phyloP scores from a whole-genome alignment of 2,113 vertebrate species.

The Platichthys stellatus region DNA sequence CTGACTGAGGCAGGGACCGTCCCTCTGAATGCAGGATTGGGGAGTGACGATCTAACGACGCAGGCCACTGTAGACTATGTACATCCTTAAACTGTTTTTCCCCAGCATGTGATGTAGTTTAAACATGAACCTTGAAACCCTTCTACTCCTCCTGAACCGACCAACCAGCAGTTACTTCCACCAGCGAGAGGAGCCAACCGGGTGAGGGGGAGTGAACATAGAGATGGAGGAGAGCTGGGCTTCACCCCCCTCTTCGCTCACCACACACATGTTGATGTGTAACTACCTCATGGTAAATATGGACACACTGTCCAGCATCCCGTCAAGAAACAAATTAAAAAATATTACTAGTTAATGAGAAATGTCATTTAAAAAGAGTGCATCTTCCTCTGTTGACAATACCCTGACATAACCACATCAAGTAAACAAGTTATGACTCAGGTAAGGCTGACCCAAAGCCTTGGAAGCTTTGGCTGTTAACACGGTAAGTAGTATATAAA shows the following conservation, averaged over 20 bases:
- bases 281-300: background rate
- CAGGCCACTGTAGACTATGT: background rate
- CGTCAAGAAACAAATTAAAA: background rate
- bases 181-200: slow-evolving; percentile 46
- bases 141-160: slow-evolving; percentile 43
- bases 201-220: slow-evolving; percentile 55
- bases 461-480: background rate
- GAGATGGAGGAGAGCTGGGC: background rate
- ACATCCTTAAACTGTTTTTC: background rate
- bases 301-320: background rate
- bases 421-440: background rate
- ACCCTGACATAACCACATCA: background rate
- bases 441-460: background rate
- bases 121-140: slow-evolving; percentile 9
- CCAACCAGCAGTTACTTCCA: slow-evolving; percentile 55
- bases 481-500: background rate
- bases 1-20: too few species aligned
- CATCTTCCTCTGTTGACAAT: background rate
- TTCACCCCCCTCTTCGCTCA: background rate
- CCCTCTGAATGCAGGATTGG: background rate
- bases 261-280: background rate
- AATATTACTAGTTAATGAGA: background rate
- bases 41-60: background rate
- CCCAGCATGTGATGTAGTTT: slow-evolving; percentile 1
- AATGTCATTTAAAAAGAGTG: background rate